phyloP scores from a whole-genome alignment of 2,113 vertebrate genomes.

The Leuciscus idus region DNA sequence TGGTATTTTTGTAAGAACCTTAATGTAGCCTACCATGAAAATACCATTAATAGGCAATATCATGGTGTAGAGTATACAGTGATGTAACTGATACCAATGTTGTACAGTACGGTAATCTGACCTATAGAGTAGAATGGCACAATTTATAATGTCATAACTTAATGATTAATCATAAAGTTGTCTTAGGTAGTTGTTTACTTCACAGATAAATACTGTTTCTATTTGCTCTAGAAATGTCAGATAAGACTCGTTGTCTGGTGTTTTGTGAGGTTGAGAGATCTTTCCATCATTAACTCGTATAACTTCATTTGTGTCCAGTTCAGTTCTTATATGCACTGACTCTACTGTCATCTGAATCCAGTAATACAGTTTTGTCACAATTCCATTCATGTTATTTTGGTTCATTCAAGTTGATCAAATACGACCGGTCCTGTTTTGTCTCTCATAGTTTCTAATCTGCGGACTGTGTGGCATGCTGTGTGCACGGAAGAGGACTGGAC shows the following conservation, averaged over 20 bases:
- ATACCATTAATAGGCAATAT: background rate
- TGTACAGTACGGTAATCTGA: background rate
- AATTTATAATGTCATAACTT: background rate
- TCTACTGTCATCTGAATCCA: background rate
- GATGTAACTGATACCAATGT: background rate
- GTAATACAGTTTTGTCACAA: background rate
- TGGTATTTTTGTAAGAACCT: background rate
- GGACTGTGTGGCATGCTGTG: conserved; percentile 95
- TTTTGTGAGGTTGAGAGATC: background rate
- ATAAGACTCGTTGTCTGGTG: background rate
- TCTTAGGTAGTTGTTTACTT: background rate
- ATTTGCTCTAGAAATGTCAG: background rate
- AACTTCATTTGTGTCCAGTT: background rate
- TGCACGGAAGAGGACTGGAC: conserved; percentile 95
- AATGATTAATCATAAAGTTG: background rate
- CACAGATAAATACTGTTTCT: background rate
- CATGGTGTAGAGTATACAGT: background rate
- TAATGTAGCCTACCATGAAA: background rate
- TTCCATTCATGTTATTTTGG: background rate
- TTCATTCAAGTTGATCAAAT: background rate
- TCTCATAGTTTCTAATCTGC: conserved; percentile 91
- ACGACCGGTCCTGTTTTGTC: conserved; percentile 22
- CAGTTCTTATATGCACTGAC: background rate
- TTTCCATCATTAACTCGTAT: background rate
- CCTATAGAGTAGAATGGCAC: background rate